Evolutionary conservation across 2,797 vertebrate species (phyloP), one percentile per base, ranked within the genome.

Genomic region (Echiichthys vipera): DNA sequence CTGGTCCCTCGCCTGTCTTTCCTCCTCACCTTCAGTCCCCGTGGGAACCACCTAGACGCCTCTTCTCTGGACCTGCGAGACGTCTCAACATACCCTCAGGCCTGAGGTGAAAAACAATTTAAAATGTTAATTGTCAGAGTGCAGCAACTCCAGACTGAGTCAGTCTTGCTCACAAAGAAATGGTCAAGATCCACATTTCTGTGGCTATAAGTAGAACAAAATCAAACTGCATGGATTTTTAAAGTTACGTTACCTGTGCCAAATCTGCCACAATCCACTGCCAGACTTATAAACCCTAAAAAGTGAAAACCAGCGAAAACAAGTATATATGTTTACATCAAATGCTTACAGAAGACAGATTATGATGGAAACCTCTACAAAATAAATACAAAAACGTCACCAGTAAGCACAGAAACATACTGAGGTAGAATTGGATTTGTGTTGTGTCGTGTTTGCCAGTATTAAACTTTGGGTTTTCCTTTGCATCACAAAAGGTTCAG

Each of bases 1-100:
- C 88, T 88, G 83, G 85, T 92, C 90, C 87, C 89, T 85, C 22
- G 62, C 71, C 84, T 51, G 65, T 75, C 89, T 80, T 57, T 85
- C 89, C 89, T 77, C 90, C 91, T 81, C 90, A 22, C 89, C 94
- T 93, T 93, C 93, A 95, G 83, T 94, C 91, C 65, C 69, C 92
- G 94, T 94, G 89, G 81, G 94, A 95, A 94, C 81, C 93, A 88
- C 92, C 93, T 84, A 86, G 83, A 89, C 91, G 79, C 94, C 94
- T 93, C 95, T 92, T 92, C 94, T 94, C 91, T 94, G 92, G 93
- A 73, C 88, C 67, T 70, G 90, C 90, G 88, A 85, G 91, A 92
- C 87, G 94, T 91, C 89, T 97, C 96, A 96, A 95, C 97, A 96
- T 96, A 92, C 96, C 97, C 96, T 96, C 90, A 93, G 88, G 77